Conservation (phyloP, 2,888 invertebrate genomes). For the Lithophane socia region DNA sequence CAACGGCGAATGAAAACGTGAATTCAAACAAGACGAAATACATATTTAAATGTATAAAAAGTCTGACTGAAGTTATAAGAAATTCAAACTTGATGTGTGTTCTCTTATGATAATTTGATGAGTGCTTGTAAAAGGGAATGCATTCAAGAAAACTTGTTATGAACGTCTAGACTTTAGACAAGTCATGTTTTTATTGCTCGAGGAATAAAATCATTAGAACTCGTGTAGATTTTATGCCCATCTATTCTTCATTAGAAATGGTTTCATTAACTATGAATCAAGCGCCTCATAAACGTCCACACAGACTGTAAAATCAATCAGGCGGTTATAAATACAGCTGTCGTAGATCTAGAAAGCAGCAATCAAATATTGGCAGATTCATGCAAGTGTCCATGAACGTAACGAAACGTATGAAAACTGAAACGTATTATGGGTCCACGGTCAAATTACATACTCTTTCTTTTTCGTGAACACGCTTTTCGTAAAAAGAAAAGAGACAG, state of each 20-base stretch:
- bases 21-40: conserved; percentile 32
- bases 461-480: conserved; percentile 38
- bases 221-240: conserved; percentile 23
- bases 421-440: conserved; percentile 20
- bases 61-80: conserved; percentile 13
- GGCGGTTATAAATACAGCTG: conserved; percentile 37
- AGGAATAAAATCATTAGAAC: conserved; percentile 37
- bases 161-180: conserved; percentile 54
- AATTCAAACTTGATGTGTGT: conserved; percentile 25
- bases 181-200: conserved; percentile 30
- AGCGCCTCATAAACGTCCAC: conserved; percentile 49
- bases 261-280: conserved; percentile 61
- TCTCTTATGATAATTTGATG: conserved; percentile 42
- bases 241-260: conserved; percentile 52
- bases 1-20: conserved; percentile 16
- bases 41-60: conserved; percentile 31
- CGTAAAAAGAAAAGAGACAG: conserved; percentile 37
- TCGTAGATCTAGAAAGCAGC: conserved; percentile 44
- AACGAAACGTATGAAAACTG: no score
- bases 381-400: conserved; percentile 40
- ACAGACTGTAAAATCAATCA: conserved; percentile 40
- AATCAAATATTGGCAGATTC: conserved; percentile 48
- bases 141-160: conserved; percentile 49
- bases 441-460: conserved; percentile 24
- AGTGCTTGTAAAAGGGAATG: conserved; percentile 26